Base-by-base conservation (phyloP, 2,888 invertebrate genomes). In the Odiellus spinosus region DNA sequence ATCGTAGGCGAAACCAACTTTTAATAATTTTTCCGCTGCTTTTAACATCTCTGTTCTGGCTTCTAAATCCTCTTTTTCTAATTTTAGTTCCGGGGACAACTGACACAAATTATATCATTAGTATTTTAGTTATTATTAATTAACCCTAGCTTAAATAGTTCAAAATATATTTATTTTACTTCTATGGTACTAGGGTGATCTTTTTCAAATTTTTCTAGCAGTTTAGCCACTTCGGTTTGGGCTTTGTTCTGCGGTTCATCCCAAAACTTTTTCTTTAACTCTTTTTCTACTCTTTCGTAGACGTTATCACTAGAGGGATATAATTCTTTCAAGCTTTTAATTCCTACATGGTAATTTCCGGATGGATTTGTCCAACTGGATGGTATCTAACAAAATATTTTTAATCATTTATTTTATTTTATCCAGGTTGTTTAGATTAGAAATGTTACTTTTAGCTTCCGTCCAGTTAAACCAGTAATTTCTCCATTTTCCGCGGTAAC, bases 271-370 rank as follows among this genome's bases (percentile, higher is more conserved):
- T 56, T 82, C 77, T 60, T 83, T 20, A 35, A 17, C 33, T n/a
- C 35, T 33, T 34, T 21, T n/a, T 19, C 26, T 34, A 26, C 36
- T 40, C 52, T 42, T 49, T 57, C 58, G 45, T 50, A 51, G 2
- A 93, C 76, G 46, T 90, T 75, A 53, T 91, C 88, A 61, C 79
- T 77, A 41, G 78, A 74, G 0, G 93, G 87, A 66, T 90, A 95
- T 35, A 98, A 69, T 59, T 85, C 84, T 65, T 76, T 83, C 2
- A 83, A 77, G 62, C 80, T 76, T 63, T 93, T 82, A 0, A 88
- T 68, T 3, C 98, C 98, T 48, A 95, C 72, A 53, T 86, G 80
- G 71, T 79, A 95, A 53, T 78, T 75, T 21, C 84, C 84, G 40
- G 76, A 73, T 1, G 87, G 86, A 65, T 91, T 91, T 45, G 71